A percentile compares a stretch with the other conserved stretches of the same genome.
Conservation (phyloP, 1,140 invertebrate species). For the Helicoverpa armigera region DNA sequence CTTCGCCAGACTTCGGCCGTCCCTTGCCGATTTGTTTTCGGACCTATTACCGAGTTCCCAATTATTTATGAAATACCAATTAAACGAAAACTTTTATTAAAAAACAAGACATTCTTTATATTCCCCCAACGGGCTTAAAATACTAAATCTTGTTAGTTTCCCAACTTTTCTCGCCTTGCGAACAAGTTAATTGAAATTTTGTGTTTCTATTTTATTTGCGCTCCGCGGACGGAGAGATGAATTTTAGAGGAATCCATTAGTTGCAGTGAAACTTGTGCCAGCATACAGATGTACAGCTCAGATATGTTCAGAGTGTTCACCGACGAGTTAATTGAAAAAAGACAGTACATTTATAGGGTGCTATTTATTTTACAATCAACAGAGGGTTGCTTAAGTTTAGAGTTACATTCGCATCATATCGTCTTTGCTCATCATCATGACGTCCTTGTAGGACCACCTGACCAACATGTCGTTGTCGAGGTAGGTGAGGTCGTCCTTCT, state of each 20-base stretch:
- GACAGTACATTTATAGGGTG: constrained; percentile 41
- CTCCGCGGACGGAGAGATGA: constrained; percentile 15
- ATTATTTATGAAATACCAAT: constrained; percentile 41
- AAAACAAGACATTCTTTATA: constrained; percentile 12
- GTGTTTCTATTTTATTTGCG: constrained; percentile 31
- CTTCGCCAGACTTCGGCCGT: constrained; percentile 12
- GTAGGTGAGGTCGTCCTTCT: constrained; percentile 77
- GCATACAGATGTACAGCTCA: background rate
- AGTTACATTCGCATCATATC: constrained; percentile 72
- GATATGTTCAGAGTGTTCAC: constrained; percentile 19
- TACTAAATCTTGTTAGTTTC: constrained; percentile 23
- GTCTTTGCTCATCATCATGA: constrained; percentile 76
- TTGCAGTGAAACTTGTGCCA: constrained; percentile 18
- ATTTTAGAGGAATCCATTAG: constrained; percentile 41
- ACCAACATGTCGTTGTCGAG: constrained; percentile 75
- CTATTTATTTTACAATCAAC: constrained; percentile 47
- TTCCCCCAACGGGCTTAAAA: background rate
- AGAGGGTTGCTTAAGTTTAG: constrained; percentile 12
- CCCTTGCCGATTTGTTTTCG: constrained; percentile 28
- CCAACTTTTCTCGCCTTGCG: background rate
- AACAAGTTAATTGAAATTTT: constrained; percentile 41
- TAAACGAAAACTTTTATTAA: constrained; percentile 33
- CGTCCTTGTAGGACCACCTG: constrained; percentile 72
- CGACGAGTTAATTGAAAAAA: constrained; percentile 14
- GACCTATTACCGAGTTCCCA: constrained; percentile 22